Percentiles rank a stretch among this genome's conserved stretches.
Evolutionary conservation across 2,888 invertebrate species (phyloP).

Genomic region (Romanomermis culicivorax): DNA sequence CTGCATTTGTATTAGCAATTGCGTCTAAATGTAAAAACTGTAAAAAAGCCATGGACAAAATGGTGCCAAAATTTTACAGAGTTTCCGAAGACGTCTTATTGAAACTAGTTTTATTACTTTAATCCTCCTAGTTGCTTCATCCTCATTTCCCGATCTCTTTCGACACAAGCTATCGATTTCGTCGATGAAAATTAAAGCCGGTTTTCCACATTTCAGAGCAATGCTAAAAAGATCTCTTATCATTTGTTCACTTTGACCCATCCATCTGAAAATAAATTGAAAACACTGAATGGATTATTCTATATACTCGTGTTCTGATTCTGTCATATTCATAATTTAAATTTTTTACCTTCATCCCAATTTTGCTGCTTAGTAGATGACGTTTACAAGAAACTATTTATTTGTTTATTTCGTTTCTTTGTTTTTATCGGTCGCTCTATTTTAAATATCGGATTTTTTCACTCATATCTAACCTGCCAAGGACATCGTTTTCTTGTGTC

Average conservation of each 20-base stretch:
- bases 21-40: constrained; percentile 27
- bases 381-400: too few relatives aligned
- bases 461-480: too few relatives aligned
- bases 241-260: constrained; percentile 20
- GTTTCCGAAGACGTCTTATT: too few relatives aligned
- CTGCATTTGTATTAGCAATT: constrained; percentile 38
- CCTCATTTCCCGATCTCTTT: constrained; percentile 33
- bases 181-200: constrained; percentile 25
- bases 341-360: too few relatives aligned
- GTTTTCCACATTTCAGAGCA: background rate
- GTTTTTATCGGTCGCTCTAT: too few relatives aligned
- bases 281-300: background rate
- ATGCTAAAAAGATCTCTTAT: constrained; percentile 29
- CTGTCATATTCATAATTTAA: background rate
- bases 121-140: constrained; percentile 36
- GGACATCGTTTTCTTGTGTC: too few relatives aligned
- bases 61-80: too few relatives aligned
- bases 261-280: constrained; percentile 9
- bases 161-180: constrained; percentile 41
- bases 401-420: too few relatives aligned
- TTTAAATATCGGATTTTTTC: too few relatives aligned
- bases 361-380: too few relatives aligned
- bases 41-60: background rate
- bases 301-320: background rate
- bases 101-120: too few relatives aligned